phyloP scores from a whole-genome alignment of 1,140 invertebrate genomes.

The Cyphomyrmex costatus region DNA sequence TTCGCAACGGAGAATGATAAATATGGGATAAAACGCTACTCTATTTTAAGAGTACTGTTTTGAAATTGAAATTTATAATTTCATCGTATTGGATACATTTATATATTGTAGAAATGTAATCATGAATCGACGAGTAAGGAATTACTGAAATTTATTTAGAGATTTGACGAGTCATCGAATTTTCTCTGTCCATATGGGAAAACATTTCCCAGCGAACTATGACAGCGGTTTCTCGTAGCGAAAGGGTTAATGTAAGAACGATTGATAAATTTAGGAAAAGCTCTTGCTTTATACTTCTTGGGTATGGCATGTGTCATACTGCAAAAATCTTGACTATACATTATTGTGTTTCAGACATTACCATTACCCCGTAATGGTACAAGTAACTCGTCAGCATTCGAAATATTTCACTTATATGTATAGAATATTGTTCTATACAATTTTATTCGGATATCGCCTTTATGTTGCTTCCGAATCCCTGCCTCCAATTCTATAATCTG shows the following conservation, averaged over 20 bases:
- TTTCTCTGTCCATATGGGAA: not conserved
- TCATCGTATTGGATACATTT: not conserved
- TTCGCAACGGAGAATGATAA: constrained; percentile 4
- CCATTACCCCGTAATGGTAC: not conserved
- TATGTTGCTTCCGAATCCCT: constrained; percentile 58
- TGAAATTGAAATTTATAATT: not conserved
- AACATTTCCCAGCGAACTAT: not conserved
- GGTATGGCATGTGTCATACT: not conserved
- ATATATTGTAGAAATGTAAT: not conserved
- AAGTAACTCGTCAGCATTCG: constrained; percentile 57
- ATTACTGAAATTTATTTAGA: constrained; percentile 24
- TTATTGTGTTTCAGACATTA: constrained; percentile 32
- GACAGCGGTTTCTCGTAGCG: constrained; percentile 29
- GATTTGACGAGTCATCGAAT: not conserved
- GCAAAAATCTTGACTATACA: constrained; percentile 21
- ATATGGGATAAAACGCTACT: not conserved
- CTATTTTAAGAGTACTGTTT: not conserved
- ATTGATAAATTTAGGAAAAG: constrained; percentile 1
- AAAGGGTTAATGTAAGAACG: constrained; percentile 20
- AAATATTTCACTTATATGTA: constrained; percentile 70
- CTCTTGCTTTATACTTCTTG: constrained; percentile 23
- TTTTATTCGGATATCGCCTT: constrained; percentile 63
- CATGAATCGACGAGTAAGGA: not conserved
- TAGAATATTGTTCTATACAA: constrained; percentile 50
- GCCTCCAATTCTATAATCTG: constrained; percentile 44